Base-by-base conservation (phyloP, 2,113 vertebrate species). In the Canis aureus region DNA sequence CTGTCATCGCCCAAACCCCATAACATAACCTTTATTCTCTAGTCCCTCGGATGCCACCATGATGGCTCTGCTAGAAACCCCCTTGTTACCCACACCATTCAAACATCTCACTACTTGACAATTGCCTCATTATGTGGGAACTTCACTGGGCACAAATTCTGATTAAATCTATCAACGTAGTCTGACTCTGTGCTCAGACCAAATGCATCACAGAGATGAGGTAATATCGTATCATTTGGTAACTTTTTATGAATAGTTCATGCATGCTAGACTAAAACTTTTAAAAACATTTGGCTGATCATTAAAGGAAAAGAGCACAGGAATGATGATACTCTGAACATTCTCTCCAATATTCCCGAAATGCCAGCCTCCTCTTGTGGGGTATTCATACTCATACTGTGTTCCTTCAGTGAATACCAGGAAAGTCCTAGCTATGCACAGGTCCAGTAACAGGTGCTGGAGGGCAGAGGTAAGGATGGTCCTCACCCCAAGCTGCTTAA, bases 1-100 rank as follows among this genome's bases (percentile, higher is more conserved):
- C 0, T 43, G 59, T 51, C 51, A 19, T 13, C 13, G 29, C 25
- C 17, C 32, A 16, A 17, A 2, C 22, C 16, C 1, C 4, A 1
- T 5, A 11, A n/a, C 10, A 3, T 5, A 11, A n/a, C 12, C 29
- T 73, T 6, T 86, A 35, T 1, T 29, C 11, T 5, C 20, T n/a
- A 6, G 9, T 27, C 15, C 32, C 29, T 27, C 27, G 29, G 79
- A 79, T 49, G 78, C 43, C 8, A 6, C 49, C 49, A 3, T 5
- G 43, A 79, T 8, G 19, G 20, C n/a, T 64, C 59, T 15, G 32
- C 62, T 59, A 22, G 49, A 86, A 94, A n/a, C 11, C 3, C 51
- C 13, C 12, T n/a, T 25, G 27, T 67, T 25, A 32, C 15, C 73
- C n/a, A 13, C 25, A 20, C 20, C 5, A 29, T 25, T 29, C 43